These are phyloP conservation scores for Trogon melanurus DNA, from an alignment of 2,113 vertebrate genomes.

Conservation along the genomic window DNA sequence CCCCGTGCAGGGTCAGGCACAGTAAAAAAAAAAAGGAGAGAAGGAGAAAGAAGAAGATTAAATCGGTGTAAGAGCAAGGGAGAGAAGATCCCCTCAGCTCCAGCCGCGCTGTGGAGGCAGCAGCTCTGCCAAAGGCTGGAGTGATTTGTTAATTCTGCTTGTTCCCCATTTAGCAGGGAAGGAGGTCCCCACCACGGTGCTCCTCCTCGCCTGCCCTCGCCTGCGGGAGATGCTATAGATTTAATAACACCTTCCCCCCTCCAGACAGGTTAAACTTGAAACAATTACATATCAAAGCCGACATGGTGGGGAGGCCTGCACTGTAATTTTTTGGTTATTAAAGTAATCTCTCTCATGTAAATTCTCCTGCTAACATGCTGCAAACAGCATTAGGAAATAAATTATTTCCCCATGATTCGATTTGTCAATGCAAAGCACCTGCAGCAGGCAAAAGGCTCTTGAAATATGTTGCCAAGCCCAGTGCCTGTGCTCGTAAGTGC, in stretches of 20 bases:
- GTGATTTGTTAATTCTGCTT: slow-evolving; percentile 72
- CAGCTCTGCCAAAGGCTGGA: slow-evolving; percentile 40
- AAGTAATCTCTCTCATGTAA: slow-evolving; percentile 88
- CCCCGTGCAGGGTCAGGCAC: not conserved
- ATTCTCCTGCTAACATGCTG: slow-evolving; percentile 78
- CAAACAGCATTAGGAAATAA: slow-evolving; percentile 87
- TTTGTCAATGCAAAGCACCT: slow-evolving; percentile 88
- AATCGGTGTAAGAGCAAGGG: not conserved
- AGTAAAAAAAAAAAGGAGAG: not conserved
- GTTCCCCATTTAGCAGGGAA: slow-evolving; percentile 70
- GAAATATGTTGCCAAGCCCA: slow-evolving; percentile 83
- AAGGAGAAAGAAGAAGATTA: not conserved
- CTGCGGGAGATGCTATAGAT: slow-evolving; percentile 69
- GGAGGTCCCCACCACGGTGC: slow-evolving; percentile 50
- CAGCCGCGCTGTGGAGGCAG: not conserved
- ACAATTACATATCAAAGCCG: slow-evolving; percentile 85
- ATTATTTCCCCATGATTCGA: slow-evolving; percentile 90
- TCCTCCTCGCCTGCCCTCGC: slow-evolving; percentile 72
- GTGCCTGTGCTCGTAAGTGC: slow-evolving; percentile 47
- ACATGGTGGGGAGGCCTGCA: slow-evolving; percentile 75
- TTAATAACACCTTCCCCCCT: slow-evolving; percentile 77
- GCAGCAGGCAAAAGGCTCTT: slow-evolving; percentile 83
- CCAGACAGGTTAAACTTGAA: slow-evolving; percentile 85
- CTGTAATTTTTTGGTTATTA: slow-evolving; percentile 88
- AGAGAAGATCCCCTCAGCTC: slow-evolving; percentile 6